Base-by-base conservation (phyloP, 2,888 invertebrate species). In the Eristalinus aeneus region DNA sequence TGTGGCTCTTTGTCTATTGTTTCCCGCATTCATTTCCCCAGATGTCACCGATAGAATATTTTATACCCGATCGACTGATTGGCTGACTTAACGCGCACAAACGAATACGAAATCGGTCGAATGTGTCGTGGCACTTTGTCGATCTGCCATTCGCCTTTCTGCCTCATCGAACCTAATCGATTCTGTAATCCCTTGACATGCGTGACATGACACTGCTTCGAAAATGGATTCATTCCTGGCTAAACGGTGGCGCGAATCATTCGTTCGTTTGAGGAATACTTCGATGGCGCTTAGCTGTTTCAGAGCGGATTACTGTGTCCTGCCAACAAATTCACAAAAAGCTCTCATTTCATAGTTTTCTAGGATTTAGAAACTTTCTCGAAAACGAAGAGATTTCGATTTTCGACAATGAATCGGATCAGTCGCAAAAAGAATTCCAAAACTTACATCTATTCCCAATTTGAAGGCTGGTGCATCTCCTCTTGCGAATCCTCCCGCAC, bases 21-120 rank as follows among this genome's bases (percentile, higher is more conserved):
- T 53, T 10, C 46, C 11, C 46, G 23, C 23, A 46, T 63, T 61
- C 12, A 31, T 61, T 34, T 53, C 34, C 16, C 31, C 53, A 23
- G 53, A 23, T 63, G 72, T 53, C 61, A 32, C 8, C 32, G 23
- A 63, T 53, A 63, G 53, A 61, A 72, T 63, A 63, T 72, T 72
- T 72, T 32, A 63, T 72, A 53, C 61, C 61, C 36, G 46, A 11
- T 34, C 68, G 56, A 56, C 54, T 56, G 56, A 56, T 54, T 68
- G 34, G 16, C 67, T 64, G 22, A 31, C 27, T 68, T 56, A 56
- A 34, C 34, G 20, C 56, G 32, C 34, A 22, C 27, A 53, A 34
- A 56, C 23, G 56, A 56, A 56, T 68, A 16, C 46, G 46, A 65
- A 65, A 65, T 65, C 46, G 65, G 27, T 39, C 46, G 65, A 65